Conservation (phyloP, 2,113 vertebrate genomes). For the Dendropsophus ebraccatus region DNA sequence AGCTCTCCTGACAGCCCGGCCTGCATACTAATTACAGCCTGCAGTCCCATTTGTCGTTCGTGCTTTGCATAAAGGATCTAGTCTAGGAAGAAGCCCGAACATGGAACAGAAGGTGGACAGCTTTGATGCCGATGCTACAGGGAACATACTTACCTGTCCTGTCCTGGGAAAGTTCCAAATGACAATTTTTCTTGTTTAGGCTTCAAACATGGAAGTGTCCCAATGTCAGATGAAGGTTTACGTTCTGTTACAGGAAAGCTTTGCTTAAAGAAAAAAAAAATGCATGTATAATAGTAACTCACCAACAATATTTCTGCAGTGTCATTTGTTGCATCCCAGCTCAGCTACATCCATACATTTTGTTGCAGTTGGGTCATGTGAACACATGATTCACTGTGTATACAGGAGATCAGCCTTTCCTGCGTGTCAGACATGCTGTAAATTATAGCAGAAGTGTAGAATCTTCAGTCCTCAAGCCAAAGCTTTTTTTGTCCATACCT, state of each 20-base stretch:
- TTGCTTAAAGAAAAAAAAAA: too few relatives aligned
- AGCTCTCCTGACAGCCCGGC: background rate
- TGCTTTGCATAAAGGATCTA: background rate
- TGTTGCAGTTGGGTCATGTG: too few relatives aligned
- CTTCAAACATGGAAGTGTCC: background rate
- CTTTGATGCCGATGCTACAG: background rate
- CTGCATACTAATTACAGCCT: background rate
- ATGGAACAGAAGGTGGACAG: background rate
- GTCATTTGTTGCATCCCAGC: too few relatives aligned
- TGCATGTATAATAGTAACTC: too few relatives aligned
- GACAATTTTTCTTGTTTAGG: background rate
- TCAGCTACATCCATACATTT: too few relatives aligned
- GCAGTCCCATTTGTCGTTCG: background rate
- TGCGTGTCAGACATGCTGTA: too few relatives aligned
- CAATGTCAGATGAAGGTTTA: background rate
- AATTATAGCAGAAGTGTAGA: too few relatives aligned
- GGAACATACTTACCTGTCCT: background rate
- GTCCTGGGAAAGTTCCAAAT: background rate
- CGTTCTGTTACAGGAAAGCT: background rate
- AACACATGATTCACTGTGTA: too few relatives aligned
- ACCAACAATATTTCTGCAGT: too few relatives aligned
- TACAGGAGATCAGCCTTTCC: too few relatives aligned
- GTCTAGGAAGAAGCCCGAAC: background rate
- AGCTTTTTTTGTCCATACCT: too few relatives aligned
- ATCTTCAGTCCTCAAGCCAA: too few relatives aligned